phyloP scores from a whole-genome alignment of 2,797 vertebrate species.

The Sparidentex hasta region DNA sequence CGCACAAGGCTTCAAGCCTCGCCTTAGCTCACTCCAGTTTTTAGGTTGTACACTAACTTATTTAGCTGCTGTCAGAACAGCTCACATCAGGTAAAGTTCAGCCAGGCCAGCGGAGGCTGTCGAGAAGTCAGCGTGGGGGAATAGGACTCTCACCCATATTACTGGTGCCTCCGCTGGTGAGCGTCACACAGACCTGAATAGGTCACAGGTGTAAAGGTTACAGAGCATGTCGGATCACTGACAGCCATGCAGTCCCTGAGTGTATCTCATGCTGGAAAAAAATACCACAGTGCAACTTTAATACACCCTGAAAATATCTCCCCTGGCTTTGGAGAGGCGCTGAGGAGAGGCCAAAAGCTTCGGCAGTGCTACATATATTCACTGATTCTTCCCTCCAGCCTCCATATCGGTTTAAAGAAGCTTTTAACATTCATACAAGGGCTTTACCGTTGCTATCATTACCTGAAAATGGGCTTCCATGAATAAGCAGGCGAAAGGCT shows the following conservation, averaged over 20 bases:
- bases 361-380: slow-evolving; percentile 36
- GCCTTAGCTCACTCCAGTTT: slow-evolving; percentile 23
- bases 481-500: slow-evolving; percentile 68
- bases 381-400: slow-evolving; percentile 42
- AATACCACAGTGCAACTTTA: slow-evolving; percentile 28
- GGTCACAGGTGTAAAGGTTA: slow-evolving; percentile 72
- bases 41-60: slow-evolving; percentile 61
- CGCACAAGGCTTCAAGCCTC: slow-evolving; percentile 21
- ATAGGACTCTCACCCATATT: slow-evolving; percentile 54
- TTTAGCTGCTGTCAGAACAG: slow-evolving; percentile 69
- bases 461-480: slow-evolving; percentile 64
- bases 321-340: slow-evolving; percentile 22
- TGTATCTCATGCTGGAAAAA: slow-evolving; percentile 30
- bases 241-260: slow-evolving; percentile 19
- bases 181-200: slow-evolving; percentile 58
- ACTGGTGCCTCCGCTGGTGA: slow-evolving; percentile 58
- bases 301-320: slow-evolving; percentile 28
- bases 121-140: slow-evolving; percentile 42
- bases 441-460: slow-evolving; percentile 66
- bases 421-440: slow-evolving; percentile 70
- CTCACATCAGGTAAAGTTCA: slow-evolving; percentile 74
- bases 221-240: slow-evolving; percentile 50
- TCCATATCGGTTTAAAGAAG: slow-evolving; percentile 69
- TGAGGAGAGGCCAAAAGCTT: slow-evolving; percentile 39
- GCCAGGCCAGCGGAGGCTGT: slow-evolving; percentile 62